Evolutionary conservation across 2,113 vertebrate genomes (phyloP), one percentile per base, ranked within the genome.

Genomic region (Protomyctophum bolini): DNA sequence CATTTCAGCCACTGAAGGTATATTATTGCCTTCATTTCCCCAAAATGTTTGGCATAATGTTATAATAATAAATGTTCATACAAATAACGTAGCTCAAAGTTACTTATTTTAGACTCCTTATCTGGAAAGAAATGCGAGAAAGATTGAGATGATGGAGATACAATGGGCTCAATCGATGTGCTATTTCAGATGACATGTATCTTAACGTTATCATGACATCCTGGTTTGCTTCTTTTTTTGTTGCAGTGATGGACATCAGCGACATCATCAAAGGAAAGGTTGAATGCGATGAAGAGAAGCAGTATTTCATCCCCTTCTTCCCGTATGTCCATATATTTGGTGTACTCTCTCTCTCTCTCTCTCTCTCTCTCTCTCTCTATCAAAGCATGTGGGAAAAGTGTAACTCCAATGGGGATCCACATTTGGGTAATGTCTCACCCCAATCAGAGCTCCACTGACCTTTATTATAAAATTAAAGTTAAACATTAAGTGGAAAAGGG

Each of bases 161-260:
- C 5, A 41, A 41, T 41, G 1, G 33, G 33, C 33, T 41, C 33
- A 3, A 41, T 41, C 33, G 5, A 41, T 41, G 33, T 41, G 33
- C 33, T 41, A 41, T 41, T 41, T 41, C 33, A 41, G 33, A 41
- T 41, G 3, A 12, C 10, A 49, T 55, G 45, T 67, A 49, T 46
- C 5, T 80, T 72, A 45, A 68, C 72, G 77, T 78, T 77, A 14
- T 68, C 48, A 66, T 78, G 57, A 63, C 46, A 66, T 8, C 8
- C 7, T 15, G 45, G 28, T 76, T 66, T 85, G 45, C 75, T 75
- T 76, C 77, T 12, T 54, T 81, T 6, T 59, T 72, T 77, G 85
- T 70, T 77, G 73, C 82, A 99, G 98, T 97, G 80, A 99, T 99
- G 97, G 98, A 99, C 87, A 99, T 99, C 83, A 98, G 95, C 63